Conservation (phyloP, 2,888 invertebrate species). For the Drosophila silvestris region DNA sequence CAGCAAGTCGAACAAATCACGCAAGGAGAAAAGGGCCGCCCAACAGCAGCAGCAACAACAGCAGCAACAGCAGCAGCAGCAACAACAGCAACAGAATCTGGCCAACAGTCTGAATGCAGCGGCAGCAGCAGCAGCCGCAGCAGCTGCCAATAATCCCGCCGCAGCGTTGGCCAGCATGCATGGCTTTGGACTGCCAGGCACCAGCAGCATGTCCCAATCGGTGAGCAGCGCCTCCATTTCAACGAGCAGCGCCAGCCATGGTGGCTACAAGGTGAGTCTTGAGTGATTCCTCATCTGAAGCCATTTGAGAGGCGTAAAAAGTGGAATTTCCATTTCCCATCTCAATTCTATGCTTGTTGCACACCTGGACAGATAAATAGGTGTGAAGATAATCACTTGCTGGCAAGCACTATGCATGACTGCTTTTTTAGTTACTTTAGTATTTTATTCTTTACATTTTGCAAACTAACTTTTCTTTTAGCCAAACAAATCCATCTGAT, state of each 20-base stretch:
- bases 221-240: constrained; percentile 71
- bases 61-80: constrained; percentile 80
- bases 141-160: constrained; percentile 79
- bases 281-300: background rate
- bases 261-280: constrained; percentile 80
- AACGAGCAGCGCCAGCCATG: constrained; percentile 64
- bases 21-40: constrained; percentile 84
- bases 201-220: constrained; percentile 83
- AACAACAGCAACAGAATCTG: constrained; percentile 82
- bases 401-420: too few relatives aligned
- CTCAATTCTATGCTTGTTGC: background rate
- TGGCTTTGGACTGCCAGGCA: constrained; percentile 82
- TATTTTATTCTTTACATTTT: too few relatives aligned
- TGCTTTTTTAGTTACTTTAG: too few relatives aligned
- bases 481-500: too few relatives aligned
- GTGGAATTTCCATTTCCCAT: background rate
- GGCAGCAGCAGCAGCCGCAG: constrained; percentile 82
- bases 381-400: too few relatives aligned
- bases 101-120: constrained; percentile 82
- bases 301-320: background rate
- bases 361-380: background rate
- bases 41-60: constrained; percentile 80
- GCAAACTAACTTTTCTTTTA: too few relatives aligned
- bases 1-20: constrained; percentile 83
- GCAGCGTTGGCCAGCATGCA: constrained; percentile 83